Conservation (phyloP, 2,888 invertebrate species). For the Catotricha subobsoleta region DNA sequence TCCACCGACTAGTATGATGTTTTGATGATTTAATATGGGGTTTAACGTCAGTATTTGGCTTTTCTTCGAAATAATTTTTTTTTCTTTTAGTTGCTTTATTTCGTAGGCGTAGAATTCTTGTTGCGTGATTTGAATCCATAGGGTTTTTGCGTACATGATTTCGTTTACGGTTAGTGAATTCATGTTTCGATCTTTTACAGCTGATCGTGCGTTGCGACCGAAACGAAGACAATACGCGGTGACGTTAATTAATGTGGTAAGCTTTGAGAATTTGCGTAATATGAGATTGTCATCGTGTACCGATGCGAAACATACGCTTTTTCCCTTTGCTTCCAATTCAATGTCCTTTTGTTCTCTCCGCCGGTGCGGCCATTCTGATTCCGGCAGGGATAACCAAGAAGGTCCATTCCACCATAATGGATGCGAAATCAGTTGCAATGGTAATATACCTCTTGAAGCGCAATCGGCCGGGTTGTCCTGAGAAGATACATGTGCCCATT, state of each 20-base stretch:
- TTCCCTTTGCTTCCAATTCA: background rate
- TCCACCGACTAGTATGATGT: constrained; percentile 7
- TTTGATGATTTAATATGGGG: constrained; percentile 6
- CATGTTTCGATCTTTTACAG: background rate
- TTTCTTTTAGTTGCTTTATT: background rate
- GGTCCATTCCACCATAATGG: constrained; percentile 5
- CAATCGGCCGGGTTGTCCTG: constrained; percentile 5
- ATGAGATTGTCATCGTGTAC: background rate
- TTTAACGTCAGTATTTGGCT: constrained; percentile 5
- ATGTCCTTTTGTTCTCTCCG: background rate
- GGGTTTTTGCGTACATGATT: background rate
- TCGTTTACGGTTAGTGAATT: background rate
- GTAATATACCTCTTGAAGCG: background rate
- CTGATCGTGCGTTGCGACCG: constrained; percentile 2
- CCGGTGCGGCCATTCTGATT: background rate
- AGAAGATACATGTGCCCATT: background rate
- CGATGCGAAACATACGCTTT: background rate
- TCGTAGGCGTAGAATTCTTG: background rate
- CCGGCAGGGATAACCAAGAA: background rate
- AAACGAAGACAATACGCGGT: background rate
- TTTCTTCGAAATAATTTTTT: background rate
- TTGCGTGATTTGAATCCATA: constrained; percentile 1
- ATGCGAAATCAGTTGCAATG: background rate
- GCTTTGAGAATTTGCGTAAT: too few species aligned
- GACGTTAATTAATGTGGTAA: too few species aligned